Evolutionary conservation across 1,140 invertebrate genomes (phyloP), one percentile per base, ranked within the genome.

Genomic region (Cryptotermes secundus): DNA sequence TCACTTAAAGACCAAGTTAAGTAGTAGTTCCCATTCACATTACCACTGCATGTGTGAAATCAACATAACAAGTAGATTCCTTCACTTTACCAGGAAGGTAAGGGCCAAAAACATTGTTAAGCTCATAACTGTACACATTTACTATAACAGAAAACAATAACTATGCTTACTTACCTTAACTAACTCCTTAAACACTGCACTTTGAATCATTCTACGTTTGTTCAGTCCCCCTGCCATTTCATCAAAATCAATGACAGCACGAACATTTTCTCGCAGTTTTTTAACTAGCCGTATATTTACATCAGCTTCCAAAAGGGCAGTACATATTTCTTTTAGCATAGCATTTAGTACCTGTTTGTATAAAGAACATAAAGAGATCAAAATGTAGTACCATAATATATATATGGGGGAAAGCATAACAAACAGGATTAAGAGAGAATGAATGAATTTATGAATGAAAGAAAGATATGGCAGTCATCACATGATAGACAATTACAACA

Each of bases 151-250:
- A 82, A 22, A 49, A 82, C 38, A 82, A n/a, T n/a, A n/a, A 38
- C 34, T 22, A 26, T 24, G 10, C 26, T 65, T 19, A 10, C 19
- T 85, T 91, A 98, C 96, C 92, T 99, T 99, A 12, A 99, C 96
- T 79, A 99, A 94, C 92, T 99, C 99, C 90, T 99, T 98, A 89
- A 99, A 99, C 3, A 99, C 99, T 85, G 98, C 98, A 86, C 96
- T 98, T 89, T 99, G 98, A 88, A 99, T 99, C 96, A 99, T 99
- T 83, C 98, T 92, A 38, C 99, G 91, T 89, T 99, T 99, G 90
- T 99, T 99, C 36, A 99, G 93, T 34, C 99, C 99, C 81, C 97
- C 98, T 88, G 98, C 98, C 98, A 99, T 99, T 89, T 99, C 99
- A 89, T 99, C 98, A 92, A 99, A 99, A 91, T 99, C 97, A 90